phyloP scores from a whole-genome alignment of 2,888 invertebrate genomes.

The Trilocha varians region DNA sequence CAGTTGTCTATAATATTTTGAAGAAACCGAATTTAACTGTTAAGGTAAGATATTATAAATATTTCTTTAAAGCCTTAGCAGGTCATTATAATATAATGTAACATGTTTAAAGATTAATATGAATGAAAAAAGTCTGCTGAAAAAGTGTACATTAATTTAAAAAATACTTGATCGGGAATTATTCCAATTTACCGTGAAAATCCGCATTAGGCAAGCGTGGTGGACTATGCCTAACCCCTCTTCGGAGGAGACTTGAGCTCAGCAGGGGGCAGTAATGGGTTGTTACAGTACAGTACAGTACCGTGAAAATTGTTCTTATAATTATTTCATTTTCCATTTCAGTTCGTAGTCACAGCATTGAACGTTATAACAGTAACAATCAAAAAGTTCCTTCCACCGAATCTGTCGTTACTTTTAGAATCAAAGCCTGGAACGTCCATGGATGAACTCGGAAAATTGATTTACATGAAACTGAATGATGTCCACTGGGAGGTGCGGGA shows the following conservation, averaged over 20 bases:
- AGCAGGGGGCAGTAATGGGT: no score
- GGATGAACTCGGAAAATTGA: constrained; percentile 77
- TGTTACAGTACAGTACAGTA: no score
- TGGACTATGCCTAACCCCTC: no score
- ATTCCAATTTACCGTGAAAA: no score
- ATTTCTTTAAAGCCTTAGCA: neutral
- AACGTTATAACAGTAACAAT: constrained; percentile 80
- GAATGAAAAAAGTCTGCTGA: no score
- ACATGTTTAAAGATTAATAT: no score
- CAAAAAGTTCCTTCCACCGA: constrained; percentile 83
- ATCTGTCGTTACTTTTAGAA: constrained; percentile 81
- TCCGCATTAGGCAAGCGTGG: no score
- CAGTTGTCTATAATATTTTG: constrained; percentile 48
- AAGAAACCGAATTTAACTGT: constrained; percentile 45
- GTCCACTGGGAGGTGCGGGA: constrained; percentile 86
- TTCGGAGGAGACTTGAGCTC: no score
- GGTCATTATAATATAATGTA: no score
- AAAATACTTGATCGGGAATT: no score
- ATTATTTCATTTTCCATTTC: constrained; percentile 21
- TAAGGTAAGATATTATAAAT: constrained; percentile 35
- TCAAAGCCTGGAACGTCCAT: constrained; percentile 76
- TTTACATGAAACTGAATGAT: constrained; percentile 81
- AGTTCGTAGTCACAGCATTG: constrained; percentile 81
- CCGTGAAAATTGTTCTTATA: neutral
- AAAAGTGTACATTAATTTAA: no score